Percentiles rank a stretch among this genome's conserved stretches.
Conservation (phyloP, 2,888 invertebrate species). For the Yponomeuta malinellus region DNA sequence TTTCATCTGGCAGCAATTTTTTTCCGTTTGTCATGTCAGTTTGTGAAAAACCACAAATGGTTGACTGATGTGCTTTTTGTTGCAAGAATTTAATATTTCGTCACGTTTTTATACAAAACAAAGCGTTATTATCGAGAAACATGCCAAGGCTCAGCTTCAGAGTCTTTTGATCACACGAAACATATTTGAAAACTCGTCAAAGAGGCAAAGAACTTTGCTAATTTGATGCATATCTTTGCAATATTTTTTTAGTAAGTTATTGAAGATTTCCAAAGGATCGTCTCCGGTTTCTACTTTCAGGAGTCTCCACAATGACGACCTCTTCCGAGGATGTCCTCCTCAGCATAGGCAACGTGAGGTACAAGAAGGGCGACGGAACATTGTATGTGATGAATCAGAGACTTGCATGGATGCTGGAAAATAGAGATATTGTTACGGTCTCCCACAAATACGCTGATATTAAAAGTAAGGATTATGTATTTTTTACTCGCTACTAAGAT, state of each 20-base stretch:
- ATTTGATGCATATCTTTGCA: not conserved
- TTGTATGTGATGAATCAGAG: slow-evolving; percentile 97
- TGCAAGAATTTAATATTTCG: slow-evolving; percentile 42
- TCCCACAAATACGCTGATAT: slow-evolving; percentile 97
- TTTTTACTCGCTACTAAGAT: too few relatives aligned
- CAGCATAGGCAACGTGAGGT: slow-evolving; percentile 93
- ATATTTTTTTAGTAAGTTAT: slow-evolving; percentile 7
- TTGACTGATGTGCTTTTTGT: slow-evolving; percentile 57
- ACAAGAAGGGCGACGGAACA: slow-evolving; percentile 97
- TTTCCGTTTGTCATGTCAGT: slow-evolving; percentile 15
- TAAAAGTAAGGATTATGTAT: slow-evolving; percentile 82
- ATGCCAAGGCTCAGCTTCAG: not conserved
- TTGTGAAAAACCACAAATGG: slow-evolving; percentile 51
- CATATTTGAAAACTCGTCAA: not conserved
- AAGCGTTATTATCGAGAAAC: slow-evolving; percentile 23
- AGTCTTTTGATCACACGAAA: not conserved
- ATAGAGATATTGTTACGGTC: slow-evolving; percentile 92
- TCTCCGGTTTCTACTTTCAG: not conserved
- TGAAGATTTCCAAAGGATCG: not conserved
- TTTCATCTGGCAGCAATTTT: slow-evolving; percentile 39
- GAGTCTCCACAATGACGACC: slow-evolving; percentile 79
- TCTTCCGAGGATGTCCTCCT: slow-evolving; percentile 96
- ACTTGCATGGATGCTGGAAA: slow-evolving; percentile 96
- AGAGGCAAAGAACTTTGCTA: not conserved
- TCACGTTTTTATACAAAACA: slow-evolving; percentile 36